Conservation (phyloP, 2,113 vertebrate genomes). For the Tachycineta bicolor region DNA sequence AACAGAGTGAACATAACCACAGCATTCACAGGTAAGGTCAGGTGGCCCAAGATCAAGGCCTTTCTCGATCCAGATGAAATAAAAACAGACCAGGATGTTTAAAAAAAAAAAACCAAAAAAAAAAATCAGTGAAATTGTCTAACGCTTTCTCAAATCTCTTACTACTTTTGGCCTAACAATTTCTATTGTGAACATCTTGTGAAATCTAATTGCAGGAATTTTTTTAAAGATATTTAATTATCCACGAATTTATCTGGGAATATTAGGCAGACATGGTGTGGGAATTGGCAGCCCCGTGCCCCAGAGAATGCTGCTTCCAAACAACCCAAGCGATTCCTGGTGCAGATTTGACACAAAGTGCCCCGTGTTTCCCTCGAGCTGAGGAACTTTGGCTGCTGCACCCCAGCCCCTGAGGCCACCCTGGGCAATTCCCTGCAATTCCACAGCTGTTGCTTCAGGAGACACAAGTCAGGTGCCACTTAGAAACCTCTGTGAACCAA, state of each 20-base stretch:
- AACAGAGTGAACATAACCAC: not conserved
- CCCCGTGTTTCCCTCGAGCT: rapidly evolving
- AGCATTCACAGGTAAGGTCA: not conserved
- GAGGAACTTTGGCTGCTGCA: not conserved
- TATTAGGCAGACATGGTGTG: not conserved
- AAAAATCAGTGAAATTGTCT: not conserved
- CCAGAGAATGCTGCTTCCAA: not conserved
- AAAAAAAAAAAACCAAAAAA: not conserved
- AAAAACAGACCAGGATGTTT: not conserved
- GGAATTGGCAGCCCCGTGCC: rapidly evolving
- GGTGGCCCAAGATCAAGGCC: not conserved
- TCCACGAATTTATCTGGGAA: not conserved
- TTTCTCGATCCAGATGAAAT: not conserved
- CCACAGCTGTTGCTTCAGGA: not conserved
- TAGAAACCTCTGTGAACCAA: not conserved
- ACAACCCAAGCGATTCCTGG: not conserved
- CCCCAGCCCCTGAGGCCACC: not conserved
- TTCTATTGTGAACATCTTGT: not conserved
- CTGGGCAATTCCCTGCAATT: too few species aligned
- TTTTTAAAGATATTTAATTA: not conserved
- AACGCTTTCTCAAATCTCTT: not conserved
- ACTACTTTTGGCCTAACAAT: not conserved
- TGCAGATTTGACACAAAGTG: not conserved
- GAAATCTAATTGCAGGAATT: not conserved
- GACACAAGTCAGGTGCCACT: not conserved